Base-by-base conservation (phyloP, 2,888 invertebrate species). In the Cepaea hortensis region DNA sequence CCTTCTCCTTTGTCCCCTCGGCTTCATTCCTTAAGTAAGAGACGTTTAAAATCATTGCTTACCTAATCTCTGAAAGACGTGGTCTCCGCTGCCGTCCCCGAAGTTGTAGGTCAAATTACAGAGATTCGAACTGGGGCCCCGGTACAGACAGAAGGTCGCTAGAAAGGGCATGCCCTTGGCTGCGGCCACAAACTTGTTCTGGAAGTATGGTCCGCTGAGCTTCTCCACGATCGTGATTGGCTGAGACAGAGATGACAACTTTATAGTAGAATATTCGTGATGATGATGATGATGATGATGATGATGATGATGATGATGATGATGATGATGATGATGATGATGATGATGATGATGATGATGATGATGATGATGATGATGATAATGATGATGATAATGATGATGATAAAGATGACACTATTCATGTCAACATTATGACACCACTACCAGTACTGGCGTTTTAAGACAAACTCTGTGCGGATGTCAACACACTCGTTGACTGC, bases 61-160 rank as follows among this genome's bases (percentile, higher is more conserved):
- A 85, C 85, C 85, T 81, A 70, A 65, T 73, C 85, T 15, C 15
- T 23, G 46, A 18, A 70, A 55, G 0, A 55, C 35, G n/a, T 48
- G 81, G 9, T 20, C 18, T 20, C 68, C 3, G 6, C 61, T 35
- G 4, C 88, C 90, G 72, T 88, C 81, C 11, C 87, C 88, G 70
- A 88, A 88, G 77, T 91, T 87, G 88, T 90, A 91, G 77, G 85
- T 89, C 6, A 91, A 81, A 35, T 89, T 89, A 20, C 90, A 86
- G 3, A 87, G 79, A 3, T 89, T 88, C 0, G 85, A 86, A 7
- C 87, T 90, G 23, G 91, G 91, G 2, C 89, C 92, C 55, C 92
- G 88, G 76, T 84, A 85, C 20, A 91, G 85, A 46, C 75, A 90
- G 79, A 91, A 90, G 11, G 80, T 87, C 1, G 91, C 84, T 0